Evolutionary conservation across 1,140 invertebrate species (phyloP).

Genomic region (Elymnias hypermnestra): DNA sequence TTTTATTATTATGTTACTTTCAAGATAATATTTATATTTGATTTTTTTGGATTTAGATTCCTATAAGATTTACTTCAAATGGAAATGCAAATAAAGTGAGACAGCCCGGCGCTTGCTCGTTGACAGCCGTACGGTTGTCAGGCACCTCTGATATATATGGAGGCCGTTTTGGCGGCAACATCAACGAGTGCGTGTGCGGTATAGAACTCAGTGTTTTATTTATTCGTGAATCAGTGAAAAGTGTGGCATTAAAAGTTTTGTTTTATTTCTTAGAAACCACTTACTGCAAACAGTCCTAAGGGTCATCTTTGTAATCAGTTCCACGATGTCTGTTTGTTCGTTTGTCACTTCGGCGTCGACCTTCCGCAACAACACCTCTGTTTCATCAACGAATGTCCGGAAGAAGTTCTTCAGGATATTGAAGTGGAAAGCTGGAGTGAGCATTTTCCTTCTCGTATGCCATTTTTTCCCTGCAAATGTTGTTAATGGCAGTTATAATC

Average conservation of each 20-base stretch:
- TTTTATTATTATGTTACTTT: too few relatives aligned
- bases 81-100: too few relatives aligned
- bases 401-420: constrained; percentile 6
- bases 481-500: too few relatives aligned
- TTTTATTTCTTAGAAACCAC: neutral
- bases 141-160: too few relatives aligned
- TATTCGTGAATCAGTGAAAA: too few relatives aligned
- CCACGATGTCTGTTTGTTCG: neutral
- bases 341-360: neutral
- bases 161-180: too few relatives aligned
- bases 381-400: constrained; percentile 6
- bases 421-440: constrained; percentile 10
- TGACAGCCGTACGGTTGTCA: too few relatives aligned
- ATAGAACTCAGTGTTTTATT: neutral
- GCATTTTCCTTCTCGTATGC: constrained; percentile 6
- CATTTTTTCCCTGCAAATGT: constrained; percentile 14
- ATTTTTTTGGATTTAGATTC: too few relatives aligned
- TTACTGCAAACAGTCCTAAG: constrained; percentile 10
- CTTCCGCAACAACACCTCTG: neutral
- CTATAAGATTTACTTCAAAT: too few relatives aligned
- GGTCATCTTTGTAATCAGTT: constrained; percentile 5
- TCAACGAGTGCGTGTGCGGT: too few relatives aligned
- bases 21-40: too few relatives aligned
- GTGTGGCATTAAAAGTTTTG: neutral
- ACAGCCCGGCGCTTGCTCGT: too few relatives aligned